Evolutionary conservation across 2,888 invertebrate species (phyloP), one percentile per base, ranked within the genome.

Genomic region (Drosophila kuntzei): DNA sequence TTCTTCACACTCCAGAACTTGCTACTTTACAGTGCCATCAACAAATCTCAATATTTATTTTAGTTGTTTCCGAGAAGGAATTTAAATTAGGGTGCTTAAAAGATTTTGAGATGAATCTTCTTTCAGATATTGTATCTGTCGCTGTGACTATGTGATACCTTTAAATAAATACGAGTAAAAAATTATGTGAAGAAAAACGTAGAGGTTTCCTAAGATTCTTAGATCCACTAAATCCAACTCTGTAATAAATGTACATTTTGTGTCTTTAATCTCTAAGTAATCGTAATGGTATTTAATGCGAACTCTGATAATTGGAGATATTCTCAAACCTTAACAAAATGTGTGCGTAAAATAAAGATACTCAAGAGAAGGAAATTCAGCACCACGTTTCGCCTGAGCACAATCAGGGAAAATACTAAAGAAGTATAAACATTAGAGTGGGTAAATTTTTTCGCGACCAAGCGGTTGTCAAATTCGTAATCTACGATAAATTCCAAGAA

Each of bases 11-110:
- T 34, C 36, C 12, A 46, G 29, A 29, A 37, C 72, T 68, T 64
- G 64, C n/a, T 64, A 76, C 53, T 70, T 37, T 54, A 55, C 51
- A 57, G 49, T 44, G 22, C 63, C 76, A 18, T 68, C 1, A 9
- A 16, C 22, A 25, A 27, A 18, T 39, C 53, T 54, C 7, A 4
- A 11, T 71, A 53, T 72, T 66, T 66, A 11, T 44, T 65, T 32
- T 25, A 32, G 18, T 25, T 50, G 27, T 47, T 54, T 47, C 8
- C 18, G 16, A n/a, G 29, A 16, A 37, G 34, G 18, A 25, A 37
- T 68, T 44, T 67, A 49, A 6, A 41, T 68, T 18, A 39, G 18
- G 50, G 12, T 43, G 34, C 53, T 65, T 46, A 54, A 49, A n/a
- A 53, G 64, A 37, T 46, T 22, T 50, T 4, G 9, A 37, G 4